Conservation (phyloP, 2,888 invertebrate species). For the Clepsis dumicolana region DNA sequence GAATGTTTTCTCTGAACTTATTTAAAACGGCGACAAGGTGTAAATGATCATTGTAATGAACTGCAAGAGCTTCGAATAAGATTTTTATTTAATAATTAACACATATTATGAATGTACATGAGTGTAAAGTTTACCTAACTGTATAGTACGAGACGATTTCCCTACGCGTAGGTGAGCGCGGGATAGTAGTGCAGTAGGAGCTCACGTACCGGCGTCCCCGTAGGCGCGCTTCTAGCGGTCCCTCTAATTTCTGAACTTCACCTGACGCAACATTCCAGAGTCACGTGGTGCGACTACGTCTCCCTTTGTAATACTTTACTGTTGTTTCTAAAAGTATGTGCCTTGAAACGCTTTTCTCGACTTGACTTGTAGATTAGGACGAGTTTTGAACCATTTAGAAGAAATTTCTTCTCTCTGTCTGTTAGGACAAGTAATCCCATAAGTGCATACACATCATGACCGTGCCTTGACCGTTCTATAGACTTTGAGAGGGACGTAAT, state of each 20-base stretch:
- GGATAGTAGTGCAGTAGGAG: constrained; percentile 52
- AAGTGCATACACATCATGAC: constrained; percentile 86
- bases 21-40: constrained; percentile 70
- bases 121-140: constrained; percentile 50
- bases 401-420: constrained; percentile 82
- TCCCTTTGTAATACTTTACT: constrained; percentile 72
- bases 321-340: constrained; percentile 86
- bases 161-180: constrained; percentile 51
- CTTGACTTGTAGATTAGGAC: constrained; percentile 82
- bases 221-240: constrained; percentile 79
- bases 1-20: constrained; percentile 53
- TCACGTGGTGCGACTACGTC: constrained; percentile 66
- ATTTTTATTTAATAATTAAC: constrained; percentile 67
- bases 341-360: constrained; percentile 85
- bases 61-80: constrained; percentile 76
- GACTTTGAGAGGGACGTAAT: constrained; percentile 86
- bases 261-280: constrained; percentile 53
- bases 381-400: constrained; percentile 83
- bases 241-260: constrained; percentile 70
- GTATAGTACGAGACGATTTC: constrained; percentile 51
- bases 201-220: constrained; percentile 53
- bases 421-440: constrained; percentile 79
- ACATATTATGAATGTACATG: constrained; percentile 51
- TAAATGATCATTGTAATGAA: constrained; percentile 70
- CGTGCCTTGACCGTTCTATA: constrained; percentile 86